Percentiles rank a stretch among this genome's conserved stretches.
Evolutionary conservation across 2,888 invertebrate species (phyloP).

Genomic region (Charanyca ferruginea): DNA sequence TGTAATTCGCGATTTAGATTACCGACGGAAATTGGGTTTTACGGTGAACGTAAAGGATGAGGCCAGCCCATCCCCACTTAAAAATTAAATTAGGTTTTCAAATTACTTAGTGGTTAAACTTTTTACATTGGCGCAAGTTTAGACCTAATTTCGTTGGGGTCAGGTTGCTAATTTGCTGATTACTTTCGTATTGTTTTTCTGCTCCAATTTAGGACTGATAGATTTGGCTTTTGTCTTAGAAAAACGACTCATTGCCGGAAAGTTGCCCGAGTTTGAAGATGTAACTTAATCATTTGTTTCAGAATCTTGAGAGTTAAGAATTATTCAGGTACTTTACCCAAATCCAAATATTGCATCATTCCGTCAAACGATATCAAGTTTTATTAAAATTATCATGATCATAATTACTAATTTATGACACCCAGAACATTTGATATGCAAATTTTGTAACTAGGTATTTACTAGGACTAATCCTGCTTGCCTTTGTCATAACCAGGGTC

Average conservation of each 20-base stretch:
- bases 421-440: too few relatives aligned
- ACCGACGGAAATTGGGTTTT: constrained; percentile 52
- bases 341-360: too few relatives aligned
- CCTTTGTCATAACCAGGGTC: constrained; percentile 45
- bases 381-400: too few relatives aligned
- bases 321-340: too few relatives aligned
- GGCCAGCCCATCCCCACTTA: not conserved
- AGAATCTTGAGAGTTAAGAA: not conserved
- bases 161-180: not conserved
- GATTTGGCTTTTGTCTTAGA: not conserved
- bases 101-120: constrained; percentile 24
- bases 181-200: constrained; percentile 5
- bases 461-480: constrained; percentile 25
- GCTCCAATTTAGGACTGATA: constrained; percentile 9
- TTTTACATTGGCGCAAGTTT: constrained; percentile 18
- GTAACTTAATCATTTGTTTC: not conserved
- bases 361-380: too few relatives aligned
- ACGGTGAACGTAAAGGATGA: constrained; percentile 30
- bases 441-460: too few relatives aligned
- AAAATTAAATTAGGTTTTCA: constrained; percentile 45
- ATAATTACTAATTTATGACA: too few relatives aligned
- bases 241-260: constrained; percentile 4
- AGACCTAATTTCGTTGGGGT: not conserved
- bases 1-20: constrained; percentile 39
- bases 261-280: not conserved